These are phyloP conservation scores for Kryptolebias marmoratus DNA, from an alignment of 2,113 vertebrate species.

Conservation along the genomic window DNA sequence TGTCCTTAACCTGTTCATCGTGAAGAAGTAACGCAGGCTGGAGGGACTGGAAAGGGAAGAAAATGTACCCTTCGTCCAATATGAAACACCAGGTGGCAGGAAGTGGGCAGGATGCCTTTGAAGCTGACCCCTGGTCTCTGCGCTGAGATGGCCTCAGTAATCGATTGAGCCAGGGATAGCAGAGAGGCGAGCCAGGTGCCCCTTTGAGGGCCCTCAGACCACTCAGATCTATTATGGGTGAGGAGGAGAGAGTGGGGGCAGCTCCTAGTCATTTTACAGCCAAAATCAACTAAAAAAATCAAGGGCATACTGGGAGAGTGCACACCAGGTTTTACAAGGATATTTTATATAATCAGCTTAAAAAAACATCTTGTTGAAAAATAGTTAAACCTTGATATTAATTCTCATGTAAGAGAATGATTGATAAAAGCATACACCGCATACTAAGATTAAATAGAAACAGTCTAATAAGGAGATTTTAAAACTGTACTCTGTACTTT, in stretches of 20 bases:
- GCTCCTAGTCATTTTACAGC: constrained; percentile 49
- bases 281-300: constrained; percentile 41
- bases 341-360: too few species aligned
- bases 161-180: constrained; percentile 73
- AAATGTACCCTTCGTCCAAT: constrained; percentile 53
- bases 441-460: too few species aligned
- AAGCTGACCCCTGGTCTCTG: constrained; percentile 77
- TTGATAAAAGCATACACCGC: too few species aligned
- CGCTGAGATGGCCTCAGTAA: constrained; percentile 56
- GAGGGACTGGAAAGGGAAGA: constrained; percentile 44
- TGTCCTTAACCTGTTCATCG: constrained; percentile 65
- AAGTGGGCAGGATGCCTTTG: constrained; percentile 78
- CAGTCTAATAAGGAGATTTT: neutral
- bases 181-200: constrained; percentile 74
- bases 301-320: too few species aligned
- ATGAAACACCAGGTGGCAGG: constrained; percentile 73
- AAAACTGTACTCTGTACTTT: neutral
- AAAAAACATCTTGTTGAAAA: too few species aligned
- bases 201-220: constrained; percentile 51
- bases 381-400: too few species aligned
- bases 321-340: too few species aligned
- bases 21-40: constrained; percentile 45
- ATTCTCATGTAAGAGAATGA: too few species aligned
- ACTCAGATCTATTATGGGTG: constrained; percentile 53
- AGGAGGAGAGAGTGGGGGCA: constrained; percentile 40